Evolutionary conservation across 2,888 invertebrate genomes (phyloP), one percentile per base, ranked within the genome.

Genomic region (Cetonia aurata): DNA sequence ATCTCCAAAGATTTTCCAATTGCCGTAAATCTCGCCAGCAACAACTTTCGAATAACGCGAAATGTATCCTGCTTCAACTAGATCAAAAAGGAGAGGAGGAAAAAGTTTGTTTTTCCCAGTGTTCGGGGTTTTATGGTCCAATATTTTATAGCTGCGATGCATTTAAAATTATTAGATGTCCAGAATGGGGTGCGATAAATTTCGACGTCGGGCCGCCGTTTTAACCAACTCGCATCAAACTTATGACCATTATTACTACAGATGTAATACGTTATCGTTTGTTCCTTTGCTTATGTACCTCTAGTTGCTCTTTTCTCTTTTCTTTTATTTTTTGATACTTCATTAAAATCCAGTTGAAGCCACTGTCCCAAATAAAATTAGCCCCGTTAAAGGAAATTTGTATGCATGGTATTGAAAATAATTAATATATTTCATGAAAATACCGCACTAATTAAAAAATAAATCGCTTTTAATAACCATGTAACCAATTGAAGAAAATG

Each of bases 101-200:
- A 57, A 57, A 62, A 48, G 33, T 31, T 48, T 62, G 31, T 62
- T 46, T 62, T 33, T 48, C 48, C 31, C 25, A 33, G 41, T 69
- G 59, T 59, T 69, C 56, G 41, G 50, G 13, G 55, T 68, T 71
- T 71, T 68, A 71, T 71, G 71, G 65, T 56, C 65, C 48, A 62
- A 57, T 65, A 66, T 70, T 56, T 70, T 65, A 65, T 65, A 56
- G 41, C 56, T 37, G 25, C 53, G 55, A 55, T 69, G 69, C 62
- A 60, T 62, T 69, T 60, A 60, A 69, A 69, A 69, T 69, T 69
- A 69, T 69, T 60, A 62, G 62, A 69, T 62, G 62, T 37, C 62
- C 53, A 55, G 53, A 53, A 37, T 48, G 48, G 48, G 31, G 62
- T 62, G 62, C 50, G 48, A n/a, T 50, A 62, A 62, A 62, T 62